Evolutionary conservation across 2,113 vertebrate genomes (phyloP).

Genomic region (Menidia beryllina): DNA sequence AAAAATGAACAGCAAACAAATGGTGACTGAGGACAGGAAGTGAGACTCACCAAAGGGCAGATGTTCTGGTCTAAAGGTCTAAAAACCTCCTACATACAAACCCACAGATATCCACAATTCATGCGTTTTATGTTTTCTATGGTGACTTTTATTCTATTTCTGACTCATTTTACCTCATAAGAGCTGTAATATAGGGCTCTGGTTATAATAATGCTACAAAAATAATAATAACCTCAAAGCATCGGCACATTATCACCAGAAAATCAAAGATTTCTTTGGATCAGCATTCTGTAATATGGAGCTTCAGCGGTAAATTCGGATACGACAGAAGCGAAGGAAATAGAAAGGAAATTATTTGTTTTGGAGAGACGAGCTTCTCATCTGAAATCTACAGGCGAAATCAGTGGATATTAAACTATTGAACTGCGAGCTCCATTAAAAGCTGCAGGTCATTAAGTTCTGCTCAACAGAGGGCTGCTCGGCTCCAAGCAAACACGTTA

Average conservation of each 20-base stretch:
- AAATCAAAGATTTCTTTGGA: background rate
- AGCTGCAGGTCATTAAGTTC: conserved; percentile 5
- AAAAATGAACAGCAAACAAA: too few species aligned
- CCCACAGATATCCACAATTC: too few species aligned
- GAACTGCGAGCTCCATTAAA: conserved; percentile 17
- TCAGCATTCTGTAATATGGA: background rate
- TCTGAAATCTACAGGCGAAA: background rate
- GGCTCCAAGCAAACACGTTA: conserved; percentile 1
- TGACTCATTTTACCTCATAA: too few species aligned
- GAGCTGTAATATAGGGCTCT: too few species aligned
- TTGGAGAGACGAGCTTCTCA: background rate
- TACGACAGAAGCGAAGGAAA: background rate
- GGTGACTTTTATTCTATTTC: too few species aligned
- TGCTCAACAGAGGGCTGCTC: background rate
- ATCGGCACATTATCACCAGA: background rate
- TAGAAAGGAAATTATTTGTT: background rate
- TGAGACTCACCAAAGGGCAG: too few species aligned
- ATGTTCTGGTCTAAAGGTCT: too few species aligned
- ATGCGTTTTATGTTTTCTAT: too few species aligned
- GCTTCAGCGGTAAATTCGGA: background rate
- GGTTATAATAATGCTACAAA: background rate
- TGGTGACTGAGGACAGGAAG: too few species aligned
- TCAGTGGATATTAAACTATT: conserved; percentile 1
- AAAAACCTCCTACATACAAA: too few species aligned
- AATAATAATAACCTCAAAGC: background rate